A percentile compares a stretch with the other conserved stretches of the same genome.
Evolutionary conservation across 2,797 vertebrate genomes (phyloP).

Genomic region (Acanthurus tractus): DNA sequence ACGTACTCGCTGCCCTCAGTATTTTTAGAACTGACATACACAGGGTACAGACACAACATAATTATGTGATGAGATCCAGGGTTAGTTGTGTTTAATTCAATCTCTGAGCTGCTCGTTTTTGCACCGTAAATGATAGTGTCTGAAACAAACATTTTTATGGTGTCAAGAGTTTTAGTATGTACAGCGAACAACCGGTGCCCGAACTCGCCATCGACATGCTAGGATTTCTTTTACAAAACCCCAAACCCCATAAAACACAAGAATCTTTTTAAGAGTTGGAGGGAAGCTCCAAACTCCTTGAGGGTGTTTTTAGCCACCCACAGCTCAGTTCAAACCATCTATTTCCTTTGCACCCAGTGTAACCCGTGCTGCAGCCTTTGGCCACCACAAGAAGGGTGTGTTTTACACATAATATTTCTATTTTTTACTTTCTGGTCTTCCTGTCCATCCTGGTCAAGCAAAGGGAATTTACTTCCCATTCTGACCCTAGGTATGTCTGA

Average conservation of each 20-base stretch:
- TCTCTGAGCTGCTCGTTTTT: slow-evolving; percentile 43
- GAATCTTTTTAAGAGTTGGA: slow-evolving; percentile 60
- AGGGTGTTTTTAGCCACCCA: slow-evolving; percentile 74
- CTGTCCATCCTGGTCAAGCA: slow-evolving; percentile 59
- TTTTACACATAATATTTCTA: slow-evolving; percentile 82
- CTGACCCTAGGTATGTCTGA: slow-evolving; percentile 26
- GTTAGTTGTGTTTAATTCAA: slow-evolving; percentile 20
- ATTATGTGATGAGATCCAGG: slow-evolving; percentile 37
- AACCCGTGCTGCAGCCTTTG: slow-evolving; percentile 64
- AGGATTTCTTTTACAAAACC: slow-evolving; percentile 46
- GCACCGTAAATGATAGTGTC: slow-evolving; percentile 55
- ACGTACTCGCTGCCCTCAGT: slow-evolving; percentile 1
- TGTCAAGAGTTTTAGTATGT: slow-evolving; percentile 24
- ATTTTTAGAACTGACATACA: slow-evolving; percentile 40
- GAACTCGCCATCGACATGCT: slow-evolving; percentile 38
- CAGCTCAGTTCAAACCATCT: slow-evolving; percentile 74
- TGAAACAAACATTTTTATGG: slow-evolving; percentile 51
- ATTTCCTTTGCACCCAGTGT: slow-evolving; percentile 78
- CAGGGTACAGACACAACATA: slow-evolving; percentile 31
- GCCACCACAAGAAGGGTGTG: slow-evolving; percentile 82
- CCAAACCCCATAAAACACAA: slow-evolving; percentile 56
- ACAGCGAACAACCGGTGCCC: slow-evolving; percentile 38
- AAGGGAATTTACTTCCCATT: slow-evolving; percentile 56
- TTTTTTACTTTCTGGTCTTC: slow-evolving; percentile 63
- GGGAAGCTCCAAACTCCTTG: slow-evolving; percentile 52